Evolutionary conservation across 1,140 invertebrate species (phyloP), one percentile per base, ranked within the genome.

Genomic region (Octopus bimaculoides): DNA sequence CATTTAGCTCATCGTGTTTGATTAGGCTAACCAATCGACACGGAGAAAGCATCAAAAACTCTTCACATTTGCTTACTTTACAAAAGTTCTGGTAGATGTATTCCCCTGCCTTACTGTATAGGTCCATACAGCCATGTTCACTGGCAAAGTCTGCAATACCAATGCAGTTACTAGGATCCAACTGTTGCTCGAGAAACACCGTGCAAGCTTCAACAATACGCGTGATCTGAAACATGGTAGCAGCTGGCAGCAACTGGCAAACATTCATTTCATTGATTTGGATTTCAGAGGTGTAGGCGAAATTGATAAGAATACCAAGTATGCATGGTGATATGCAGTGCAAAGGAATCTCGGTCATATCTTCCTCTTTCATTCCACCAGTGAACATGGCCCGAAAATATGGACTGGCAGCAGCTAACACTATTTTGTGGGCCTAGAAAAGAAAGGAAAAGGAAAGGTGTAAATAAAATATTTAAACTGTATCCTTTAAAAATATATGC

Each of bases 371-470:
- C 81, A 97, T 92, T 2, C 99, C 97, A 66, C 97, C 96, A 20
- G 97, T 99, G 79, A 97, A 97, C 96, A 98, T 98, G 69, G 96
- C 96, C 91, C 96, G 94, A 89, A 98, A 98, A 84, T 89, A 88
- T 41, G 87, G 85, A 85, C 88, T 88, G 26, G 89, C 85, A 20
- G 89, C 86, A 5, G 89, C 89, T 76, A 90, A 79, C 5, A 90
- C 88, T 71, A 90, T 85, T 79, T 89, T 89, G 83, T 90, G 89
- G 53, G 86, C 88, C 78, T 71, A 2, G 26, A 71, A 10, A 71
- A 17, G 54, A 76, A 20, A 17, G 26, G 26, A 71, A 12, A 12
- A 17, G 1, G 26, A 41, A 41, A 41, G 26, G 26, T 41, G 26
- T 41, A 41, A 41, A 41, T 41, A 41, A 41, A 41, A 41, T 2